A percentile compares a stretch with the other conserved stretches of the same genome.
Evolutionary conservation across 2,888 invertebrate species (phyloP).

Genomic region (Carpatolechia fugitivella): DNA sequence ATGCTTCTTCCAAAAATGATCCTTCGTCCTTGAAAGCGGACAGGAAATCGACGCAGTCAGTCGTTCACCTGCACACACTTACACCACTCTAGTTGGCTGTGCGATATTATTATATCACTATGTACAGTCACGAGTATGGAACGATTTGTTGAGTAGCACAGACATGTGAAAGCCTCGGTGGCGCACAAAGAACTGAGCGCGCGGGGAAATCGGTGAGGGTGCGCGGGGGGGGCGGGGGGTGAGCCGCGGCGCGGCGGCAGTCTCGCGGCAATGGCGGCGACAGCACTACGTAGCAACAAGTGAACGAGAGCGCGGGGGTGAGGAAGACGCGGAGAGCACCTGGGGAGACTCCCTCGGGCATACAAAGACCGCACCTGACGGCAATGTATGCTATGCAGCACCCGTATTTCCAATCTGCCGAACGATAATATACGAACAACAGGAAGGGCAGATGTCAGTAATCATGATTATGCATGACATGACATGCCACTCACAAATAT

Average conservation of each 20-base stretch:
- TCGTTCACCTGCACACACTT: conserved; percentile 59
- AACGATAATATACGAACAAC: conserved; percentile 33
- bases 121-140: conserved; percentile 53
- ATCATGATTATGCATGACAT: conserved; percentile 36
- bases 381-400: conserved; percentile 41
- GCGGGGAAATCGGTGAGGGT: conserved; percentile 48
- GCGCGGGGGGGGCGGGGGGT: conserved; percentile 45
- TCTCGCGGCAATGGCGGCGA: conserved; percentile 48
- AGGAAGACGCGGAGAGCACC: conserved; percentile 38
- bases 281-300: conserved; percentile 74
- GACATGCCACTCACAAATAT: conserved; percentile 28
- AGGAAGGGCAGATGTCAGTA: conserved; percentile 65
- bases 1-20: conserved; percentile 38
- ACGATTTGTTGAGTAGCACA: conserved; percentile 45
- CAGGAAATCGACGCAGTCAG: conserved; percentile 47
- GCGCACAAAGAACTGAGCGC: conserved; percentile 78
- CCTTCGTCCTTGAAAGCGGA: conserved; percentile 54
- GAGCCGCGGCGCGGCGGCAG: conserved; percentile 48
- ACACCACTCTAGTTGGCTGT: conserved; percentile 55
- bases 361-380: conserved; percentile 66
- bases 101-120: conserved; percentile 33
- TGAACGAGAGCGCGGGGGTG: conserved; percentile 67
- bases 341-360: conserved; percentile 47
- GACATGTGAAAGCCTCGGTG: conserved; percentile 62
- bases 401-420: conserved; percentile 32